phyloP scores from a whole-genome alignment of 2,797 vertebrate species.

The Macrochelys suwanniensis region DNA sequence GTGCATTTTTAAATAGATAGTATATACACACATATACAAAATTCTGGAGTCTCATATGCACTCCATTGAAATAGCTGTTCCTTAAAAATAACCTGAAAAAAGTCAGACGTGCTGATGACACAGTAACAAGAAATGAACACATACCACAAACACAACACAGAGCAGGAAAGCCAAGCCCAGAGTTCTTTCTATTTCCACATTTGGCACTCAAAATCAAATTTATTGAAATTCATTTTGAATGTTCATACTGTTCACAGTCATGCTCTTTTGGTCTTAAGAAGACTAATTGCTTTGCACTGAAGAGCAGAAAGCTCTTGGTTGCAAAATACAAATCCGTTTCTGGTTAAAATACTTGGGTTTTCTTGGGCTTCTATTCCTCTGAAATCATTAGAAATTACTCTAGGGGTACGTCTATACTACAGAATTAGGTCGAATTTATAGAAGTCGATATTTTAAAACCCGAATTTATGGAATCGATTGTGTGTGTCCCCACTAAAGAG shows the following conservation, averaged over 20 bases:
- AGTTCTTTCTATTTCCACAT: background rate
- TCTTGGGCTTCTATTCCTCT: background rate
- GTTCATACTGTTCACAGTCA: background rate
- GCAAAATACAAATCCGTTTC: background rate
- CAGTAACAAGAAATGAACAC: background rate
- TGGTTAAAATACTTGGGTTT: background rate
- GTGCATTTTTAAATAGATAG: accelerated
- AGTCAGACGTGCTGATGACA: background rate
- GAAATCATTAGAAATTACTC: constrained; percentile 19
- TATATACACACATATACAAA: background rate
- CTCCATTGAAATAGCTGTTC: background rate
- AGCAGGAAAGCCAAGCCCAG: background rate
- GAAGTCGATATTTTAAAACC: no score
- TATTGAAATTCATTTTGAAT: background rate
- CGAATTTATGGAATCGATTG: no score
- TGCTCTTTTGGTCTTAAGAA: background rate
- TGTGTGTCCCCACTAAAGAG: no score
- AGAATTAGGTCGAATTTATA: no score
- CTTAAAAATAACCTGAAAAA: background rate
- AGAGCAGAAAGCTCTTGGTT: background rate
- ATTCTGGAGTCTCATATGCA: accelerated
- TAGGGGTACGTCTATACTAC: no score
- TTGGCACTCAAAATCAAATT: background rate
- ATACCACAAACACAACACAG: background rate
- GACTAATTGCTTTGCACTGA: background rate